Conservation (phyloP, 2,797 vertebrate genomes). For the Malurus leucopterus region DNA sequence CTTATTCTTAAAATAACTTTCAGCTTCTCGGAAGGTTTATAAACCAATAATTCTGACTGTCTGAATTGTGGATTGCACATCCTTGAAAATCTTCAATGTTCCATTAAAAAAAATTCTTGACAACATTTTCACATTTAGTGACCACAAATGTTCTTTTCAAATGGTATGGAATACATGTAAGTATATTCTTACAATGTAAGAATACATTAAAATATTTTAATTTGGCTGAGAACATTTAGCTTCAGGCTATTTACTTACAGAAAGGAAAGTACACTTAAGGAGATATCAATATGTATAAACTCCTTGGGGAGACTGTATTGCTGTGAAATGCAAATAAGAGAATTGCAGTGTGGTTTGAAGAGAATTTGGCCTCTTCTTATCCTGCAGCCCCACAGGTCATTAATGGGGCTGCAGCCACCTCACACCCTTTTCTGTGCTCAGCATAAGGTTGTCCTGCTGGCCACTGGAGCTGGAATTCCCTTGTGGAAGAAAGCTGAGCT, state of each 20-base stretch:
- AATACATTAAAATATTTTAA: background rate
- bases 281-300: slow-evolving; percentile 32
- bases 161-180: background rate
- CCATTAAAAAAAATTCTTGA: background rate
- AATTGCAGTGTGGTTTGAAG: background rate
- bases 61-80: background rate
- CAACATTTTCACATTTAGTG: background rate
- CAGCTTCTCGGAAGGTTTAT: background rate
- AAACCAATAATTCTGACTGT: background rate
- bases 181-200: background rate
- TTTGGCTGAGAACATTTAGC: background rate
- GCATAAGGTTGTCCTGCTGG: background rate
- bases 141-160: background rate
- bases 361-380: background rate
- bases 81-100: background rate
- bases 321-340: slow-evolving; percentile 12
- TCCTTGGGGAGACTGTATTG: background rate
- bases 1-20: background rate
- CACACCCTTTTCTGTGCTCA: background rate
- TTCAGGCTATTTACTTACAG: slow-evolving; percentile 20
- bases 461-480: background rate
- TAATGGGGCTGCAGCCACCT: background rate
- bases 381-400: background rate
- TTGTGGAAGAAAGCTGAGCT: slow-evolving; percentile 10
- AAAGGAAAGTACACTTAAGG: background rate